Base-by-base conservation (phyloP, 2,797 vertebrate genomes). In the Euthynnus affinis region DNA sequence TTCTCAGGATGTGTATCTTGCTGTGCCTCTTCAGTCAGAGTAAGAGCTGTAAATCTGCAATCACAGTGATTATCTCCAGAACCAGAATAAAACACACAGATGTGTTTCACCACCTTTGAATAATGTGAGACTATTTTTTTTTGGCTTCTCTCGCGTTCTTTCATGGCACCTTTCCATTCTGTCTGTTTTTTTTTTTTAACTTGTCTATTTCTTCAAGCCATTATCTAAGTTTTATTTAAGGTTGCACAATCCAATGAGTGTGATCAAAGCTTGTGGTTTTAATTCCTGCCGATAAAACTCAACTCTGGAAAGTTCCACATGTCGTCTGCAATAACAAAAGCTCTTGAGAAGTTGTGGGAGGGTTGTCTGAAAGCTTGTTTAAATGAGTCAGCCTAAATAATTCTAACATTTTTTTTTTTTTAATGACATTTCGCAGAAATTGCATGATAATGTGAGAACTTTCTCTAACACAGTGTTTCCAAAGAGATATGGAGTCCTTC, bases 1-100 rank as follows among this genome's bases (percentile, higher is more conserved):
- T 22, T 69, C 53, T 65, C 20, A 27, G 64, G 7, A 51, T 61
- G 64, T 49, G 40, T 61, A 29, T 29, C 29, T 32, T 32, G 6
- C 29, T 67, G 63, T 32, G 63, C 61, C 60, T 67, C 68, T 63
- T 83, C 42, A 72, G 27, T 74, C 59, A 57, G 66, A 77, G 66
- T 32, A 42, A 42, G 12, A 57, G 57, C 44, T 49, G 52, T 77
- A 60, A 63, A 3, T 27, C 72, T 74, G 48, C 57, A 74, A 75
- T 61, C 60, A 42, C 52, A 56, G 22, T 63, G 37, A 76, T 60
- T 65, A 81, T 46, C 42, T 32, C 51, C 34, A 69, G 57, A 79
- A 52, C 56, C 3, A 20, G 69, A 78, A 46, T 64, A 71, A 49
- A 55, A 42, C 32, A 15, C 29, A 53, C 1, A 10, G 4, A 17